A percentile compares a stretch with the other conserved stretches of the same genome.
phyloP scores from a whole-genome alignment of 2,888 invertebrate genomes.

The Scaptodrosophila latifasciaeformis region DNA sequence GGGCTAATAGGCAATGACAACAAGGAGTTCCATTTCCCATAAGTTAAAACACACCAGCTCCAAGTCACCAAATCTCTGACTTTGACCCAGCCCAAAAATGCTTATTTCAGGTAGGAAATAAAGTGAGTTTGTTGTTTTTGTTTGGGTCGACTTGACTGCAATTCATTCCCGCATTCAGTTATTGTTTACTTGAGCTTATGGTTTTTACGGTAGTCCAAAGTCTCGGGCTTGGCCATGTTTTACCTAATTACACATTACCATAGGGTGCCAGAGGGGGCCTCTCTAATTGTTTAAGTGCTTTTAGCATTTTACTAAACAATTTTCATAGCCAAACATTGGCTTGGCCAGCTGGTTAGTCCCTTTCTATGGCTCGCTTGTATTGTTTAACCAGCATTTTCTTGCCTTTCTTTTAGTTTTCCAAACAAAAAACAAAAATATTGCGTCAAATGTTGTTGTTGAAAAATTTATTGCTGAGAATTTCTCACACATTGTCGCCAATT shows the following conservation, averaged over 20 bases:
- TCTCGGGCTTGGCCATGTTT: conserved; percentile 29
- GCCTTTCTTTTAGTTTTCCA: conserved; percentile 17
- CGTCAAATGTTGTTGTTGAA: conserved; percentile 45
- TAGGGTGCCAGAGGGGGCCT: conserved; percentile 21
- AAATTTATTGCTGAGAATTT: conserved; percentile 63
- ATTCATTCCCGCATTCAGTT: no score
- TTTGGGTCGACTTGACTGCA: conserved; percentile 17
- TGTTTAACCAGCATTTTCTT: conserved; percentile 25
- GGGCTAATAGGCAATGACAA: conserved; percentile 32
- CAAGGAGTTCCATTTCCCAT: conserved; percentile 7
- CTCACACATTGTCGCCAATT: conserved; percentile 64
- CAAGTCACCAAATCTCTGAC: no score
- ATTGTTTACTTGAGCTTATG: conserved; percentile 22
- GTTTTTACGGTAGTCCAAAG: conserved; percentile 49
- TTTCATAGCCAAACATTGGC: conserved; percentile 34
- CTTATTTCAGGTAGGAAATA: no score
- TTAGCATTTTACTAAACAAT: conserved; percentile 60
- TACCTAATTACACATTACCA: conserved; percentile 56
- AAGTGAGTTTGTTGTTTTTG: conserved; percentile 27
- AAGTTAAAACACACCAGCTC: conserved; percentile 16
- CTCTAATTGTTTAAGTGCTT: conserved; percentile 65
- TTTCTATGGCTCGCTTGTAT: conserved; percentile 43
- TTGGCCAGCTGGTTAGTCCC: no score
- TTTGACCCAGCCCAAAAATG: no score
- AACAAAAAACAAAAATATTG: conserved; percentile 29